Evolutionary conservation across 2,888 invertebrate genomes (phyloP).

Genomic region (Plagodis dolabraria): DNA sequence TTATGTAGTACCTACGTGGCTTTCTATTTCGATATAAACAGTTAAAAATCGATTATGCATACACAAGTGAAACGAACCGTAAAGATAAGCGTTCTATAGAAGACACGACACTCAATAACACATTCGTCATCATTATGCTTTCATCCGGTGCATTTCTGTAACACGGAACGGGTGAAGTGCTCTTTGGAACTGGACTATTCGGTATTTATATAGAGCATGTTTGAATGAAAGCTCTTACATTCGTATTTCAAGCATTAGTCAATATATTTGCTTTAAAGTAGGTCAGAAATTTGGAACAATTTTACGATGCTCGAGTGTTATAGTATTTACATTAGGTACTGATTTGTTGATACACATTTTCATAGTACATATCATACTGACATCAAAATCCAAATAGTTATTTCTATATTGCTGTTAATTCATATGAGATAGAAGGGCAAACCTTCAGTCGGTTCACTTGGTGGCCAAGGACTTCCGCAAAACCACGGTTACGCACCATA

Average conservation of each 20-base stretch:
- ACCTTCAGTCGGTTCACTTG: too few relatives aligned
- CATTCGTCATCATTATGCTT: constrained; percentile 31
- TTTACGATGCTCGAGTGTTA: not conserved
- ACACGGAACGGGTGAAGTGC: constrained; percentile 23
- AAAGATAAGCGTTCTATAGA: constrained; percentile 34
- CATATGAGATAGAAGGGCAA: too few relatives aligned
- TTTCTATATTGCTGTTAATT: too few relatives aligned
- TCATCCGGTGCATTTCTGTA: constrained; percentile 30
- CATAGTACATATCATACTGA: too few relatives aligned
- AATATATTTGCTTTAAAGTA: constrained; percentile 6
- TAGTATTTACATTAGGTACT: too few relatives aligned
- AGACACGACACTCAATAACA: constrained; percentile 28
- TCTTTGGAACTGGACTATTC: constrained; percentile 17
- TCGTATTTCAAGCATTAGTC: constrained; percentile 9
- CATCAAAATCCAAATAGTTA: too few relatives aligned
- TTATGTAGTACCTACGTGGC: too few relatives aligned
- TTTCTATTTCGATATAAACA: too few relatives aligned
- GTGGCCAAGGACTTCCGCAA: too few relatives aligned
- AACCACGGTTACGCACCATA: too few relatives aligned
- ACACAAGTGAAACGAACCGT: constrained; percentile 35
- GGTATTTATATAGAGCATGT: constrained; percentile 16
- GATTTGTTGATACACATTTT: too few relatives aligned
- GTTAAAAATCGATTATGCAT: not conserved
- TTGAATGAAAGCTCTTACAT: constrained; percentile 13
- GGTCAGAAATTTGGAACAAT: not conserved